Evolutionary conservation across 2,113 vertebrate genomes (phyloP).

Genomic region (Varanus komodoensis): DNA sequence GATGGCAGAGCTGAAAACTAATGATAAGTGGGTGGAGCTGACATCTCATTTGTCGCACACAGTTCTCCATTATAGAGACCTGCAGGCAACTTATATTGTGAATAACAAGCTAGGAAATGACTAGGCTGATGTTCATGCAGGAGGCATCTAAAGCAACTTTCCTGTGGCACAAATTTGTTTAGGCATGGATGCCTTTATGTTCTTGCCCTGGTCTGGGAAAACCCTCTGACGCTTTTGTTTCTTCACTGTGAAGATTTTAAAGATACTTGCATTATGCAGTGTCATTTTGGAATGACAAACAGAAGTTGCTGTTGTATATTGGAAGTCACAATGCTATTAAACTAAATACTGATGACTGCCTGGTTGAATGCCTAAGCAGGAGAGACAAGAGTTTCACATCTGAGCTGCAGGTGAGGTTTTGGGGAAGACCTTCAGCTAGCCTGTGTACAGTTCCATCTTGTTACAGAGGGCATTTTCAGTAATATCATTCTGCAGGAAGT

Average conservation of each 20-base stretch:
- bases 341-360: background rate
- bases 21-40: background rate
- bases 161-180: slow-evolving; percentile 30
- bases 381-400: background rate
- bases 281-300: slow-evolving; percentile 3
- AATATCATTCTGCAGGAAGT: background rate
- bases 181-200: slow-evolving; percentile 42
- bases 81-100: slow-evolving; percentile 2
- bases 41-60: slow-evolving; percentile 30
- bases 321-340: background rate
- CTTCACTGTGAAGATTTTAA: slow-evolving; percentile 35
- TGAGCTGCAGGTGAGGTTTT: background rate
- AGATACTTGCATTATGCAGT: slow-evolving; percentile 23
- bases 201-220: background rate
- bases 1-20: slow-evolving; percentile 43
- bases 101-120: slow-evolving; percentile 35
- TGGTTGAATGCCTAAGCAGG: background rate
- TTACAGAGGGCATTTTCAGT: background rate
- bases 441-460: background rate
- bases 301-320: background rate
- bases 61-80: slow-evolving; percentile 40
- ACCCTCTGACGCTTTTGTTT: slow-evolving; percentile 14
- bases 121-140: background rate
- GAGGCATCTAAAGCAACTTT: slow-evolving; percentile 20
- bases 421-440: too few species aligned